Evolutionary conservation across 2,797 vertebrate species (phyloP), one percentile per base, ranked within the genome.

Genomic region (Coregonus suidteri): DNA sequence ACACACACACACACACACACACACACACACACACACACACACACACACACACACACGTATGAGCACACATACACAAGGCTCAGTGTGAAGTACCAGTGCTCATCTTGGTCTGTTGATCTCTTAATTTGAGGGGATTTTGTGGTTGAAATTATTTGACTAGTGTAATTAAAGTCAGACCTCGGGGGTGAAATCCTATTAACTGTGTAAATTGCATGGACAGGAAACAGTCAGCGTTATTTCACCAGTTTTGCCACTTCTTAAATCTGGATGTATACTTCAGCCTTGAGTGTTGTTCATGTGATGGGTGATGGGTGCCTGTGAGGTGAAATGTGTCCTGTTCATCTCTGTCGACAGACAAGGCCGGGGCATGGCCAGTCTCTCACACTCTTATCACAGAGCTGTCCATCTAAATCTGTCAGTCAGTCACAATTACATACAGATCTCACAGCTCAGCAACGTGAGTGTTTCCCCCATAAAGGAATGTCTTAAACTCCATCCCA

Each of bases 251-350:
- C 75, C 25, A 31, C n/a, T 15, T 75, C 9, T 51, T 18, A 69
- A 62, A 25, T 71, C 35, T 31, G 13, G 73, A 16, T 9, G 52
- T 30, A 75, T 59, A 62, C 56, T 82, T 30, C 78, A 74, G 75
- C 73, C 86, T 84, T 78, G 77, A 77, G 79, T 82, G 78, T 54
- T 77, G 69, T 68, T 64, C 64, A 77, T 30, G 82, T 90, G 87
- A 88, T 86, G 89, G 83, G 71, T 85, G 13, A 87, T 87, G 89
- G 83, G 69, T 85, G n/a, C 54, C 59, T 78, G 78, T 83, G 78
- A 75, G 76, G 64, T 82, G 82, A 88, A 83, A 87, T 83, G 80
- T 87, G 79, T 88, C 87, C 56, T 59, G 74, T 82, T 77, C 78
- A 69, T 77, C 72, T 78, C 76, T 53, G 20, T 18, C 62, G 34